Conservation (phyloP, 2,113 vertebrate genomes). For the Psettodes erumei region DNA sequence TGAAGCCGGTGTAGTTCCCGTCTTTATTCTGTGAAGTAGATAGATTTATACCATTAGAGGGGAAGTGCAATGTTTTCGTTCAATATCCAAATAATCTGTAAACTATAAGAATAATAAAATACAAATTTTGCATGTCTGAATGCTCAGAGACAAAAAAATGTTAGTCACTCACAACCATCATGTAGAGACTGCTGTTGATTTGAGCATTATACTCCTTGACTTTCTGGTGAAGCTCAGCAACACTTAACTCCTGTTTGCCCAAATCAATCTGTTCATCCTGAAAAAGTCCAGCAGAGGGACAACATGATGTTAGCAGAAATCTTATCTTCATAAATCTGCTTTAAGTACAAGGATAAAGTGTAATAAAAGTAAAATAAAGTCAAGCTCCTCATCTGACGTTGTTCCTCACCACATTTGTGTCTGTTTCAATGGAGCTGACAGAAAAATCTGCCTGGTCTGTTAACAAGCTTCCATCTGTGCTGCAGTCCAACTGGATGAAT, state of each 20-base stretch:
- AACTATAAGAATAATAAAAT: neutral
- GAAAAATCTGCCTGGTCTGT: constrained; percentile 66
- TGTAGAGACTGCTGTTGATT: constrained; percentile 95
- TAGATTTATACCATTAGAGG: constrained; percentile 7
- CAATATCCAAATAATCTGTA: neutral
- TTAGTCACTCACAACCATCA: constrained; percentile 87
- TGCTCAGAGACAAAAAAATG: too few species aligned
- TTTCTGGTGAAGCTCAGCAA: constrained; percentile 88
- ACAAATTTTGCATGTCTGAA: neutral
- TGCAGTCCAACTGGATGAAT: constrained; percentile 92
- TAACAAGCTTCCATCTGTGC: constrained; percentile 69
- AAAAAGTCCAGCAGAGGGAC: constrained; percentile 3
- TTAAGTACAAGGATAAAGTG: neutral
- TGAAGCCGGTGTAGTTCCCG: constrained; percentile 95
- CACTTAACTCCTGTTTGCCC: constrained; percentile 86
- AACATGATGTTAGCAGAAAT: constrained; percentile 5
- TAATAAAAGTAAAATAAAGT: constrained; percentile 8
- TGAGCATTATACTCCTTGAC: constrained; percentile 95
- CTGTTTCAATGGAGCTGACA: constrained; percentile 87
- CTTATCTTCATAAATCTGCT: neutral
- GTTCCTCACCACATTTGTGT: constrained; percentile 93
- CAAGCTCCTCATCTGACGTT: neutral
- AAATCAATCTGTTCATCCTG: constrained; percentile 91
- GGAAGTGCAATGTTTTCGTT: neutral
- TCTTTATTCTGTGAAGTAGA: constrained; percentile 88